Evolutionary conservation across 1,140 invertebrate genomes (phyloP), one percentile per base, ranked within the genome.

Genomic region (Harlomillsia oculata): DNA sequence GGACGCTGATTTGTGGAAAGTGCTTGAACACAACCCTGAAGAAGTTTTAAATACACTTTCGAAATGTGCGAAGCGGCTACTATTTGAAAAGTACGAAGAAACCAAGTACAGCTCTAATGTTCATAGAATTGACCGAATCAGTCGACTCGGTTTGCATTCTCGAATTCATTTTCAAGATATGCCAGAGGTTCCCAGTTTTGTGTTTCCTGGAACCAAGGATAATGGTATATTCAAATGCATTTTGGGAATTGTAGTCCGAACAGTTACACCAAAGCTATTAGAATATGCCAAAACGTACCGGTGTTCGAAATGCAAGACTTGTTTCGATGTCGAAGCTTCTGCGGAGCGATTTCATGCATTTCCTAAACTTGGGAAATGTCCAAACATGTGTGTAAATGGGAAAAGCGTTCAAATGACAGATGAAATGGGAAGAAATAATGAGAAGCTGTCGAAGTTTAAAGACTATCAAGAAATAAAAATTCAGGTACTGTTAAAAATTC

Each of bases 391-490:
- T 32, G n/a, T 53, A 3, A 39, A 43, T 30, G 56, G 64, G 39
- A 56, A 69, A 34, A 54, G 55, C 34, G 26, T 41, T n/a, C 44
- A 44, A 20, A 70, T 29, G 82, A 82, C 70, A 75, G 70, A 64
- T 71, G 75, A 66, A 72, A 71, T 14, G 77, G 71, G 50, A 75
- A 78, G 67, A 75, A 70, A 64, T 71, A 68, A 55, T 68, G 75
- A 26, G 75, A 77, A 54, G 44, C 76, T 79, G 62, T 73, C 78
- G 51, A 79, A 83, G 67, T 89, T 81, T 68, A 81, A 81, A 62
- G 89, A 94, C 75, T 92, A 88, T 73, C 89, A 93, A 74, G 89
- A 94, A 78, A 81, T 94, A 18, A 90, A 89, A 76, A 77, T 88
- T 67, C 84, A 87, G 72, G 82, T 82, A 73, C 16, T 18, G n/a